A percentile compares a stretch with the other conserved stretches of the same genome.
phyloP scores from a whole-genome alignment of 2,113 vertebrate species.

The Eonycteris spelaea region DNA sequence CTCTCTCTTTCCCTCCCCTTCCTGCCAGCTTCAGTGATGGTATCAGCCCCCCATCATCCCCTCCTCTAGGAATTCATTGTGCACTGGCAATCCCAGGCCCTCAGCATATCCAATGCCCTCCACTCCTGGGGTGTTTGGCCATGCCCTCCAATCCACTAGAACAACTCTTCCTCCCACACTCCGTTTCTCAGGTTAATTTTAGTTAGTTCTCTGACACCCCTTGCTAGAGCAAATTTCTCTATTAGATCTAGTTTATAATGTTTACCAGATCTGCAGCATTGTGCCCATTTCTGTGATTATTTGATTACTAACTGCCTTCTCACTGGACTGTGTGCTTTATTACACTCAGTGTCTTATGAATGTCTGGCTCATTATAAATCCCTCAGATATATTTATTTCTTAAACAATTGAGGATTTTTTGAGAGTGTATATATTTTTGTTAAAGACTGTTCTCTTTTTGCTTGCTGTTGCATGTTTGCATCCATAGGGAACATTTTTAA shows the following conservation, averaged over 20 bases:
- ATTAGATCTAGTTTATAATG: background rate
- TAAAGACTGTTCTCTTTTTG: background rate
- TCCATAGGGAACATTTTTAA: background rate
- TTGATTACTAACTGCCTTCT: background rate
- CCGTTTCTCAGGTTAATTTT: background rate
- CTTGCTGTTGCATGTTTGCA: background rate
- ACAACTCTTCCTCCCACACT: too few species aligned
- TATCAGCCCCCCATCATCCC: fast-evolving
- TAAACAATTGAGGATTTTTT: background rate
- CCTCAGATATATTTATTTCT: background rate
- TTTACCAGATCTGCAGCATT: background rate
- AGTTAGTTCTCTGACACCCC: background rate
- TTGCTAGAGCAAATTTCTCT: background rate
- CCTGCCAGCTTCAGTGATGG: background rate
- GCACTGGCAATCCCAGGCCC: background rate
- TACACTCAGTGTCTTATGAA: background rate
- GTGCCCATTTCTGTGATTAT: background rate
- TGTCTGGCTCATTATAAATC: background rate
- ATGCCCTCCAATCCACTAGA: background rate
- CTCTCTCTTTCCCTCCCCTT: background rate
- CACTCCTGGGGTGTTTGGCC: background rate
- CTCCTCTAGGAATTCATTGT: fast-evolving
- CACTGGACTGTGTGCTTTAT: background rate
- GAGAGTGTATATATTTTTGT: background rate
- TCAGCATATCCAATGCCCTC: background rate